phyloP scores from a whole-genome alignment of 2,113 vertebrate genomes.

The Tinamus guttatus region DNA sequence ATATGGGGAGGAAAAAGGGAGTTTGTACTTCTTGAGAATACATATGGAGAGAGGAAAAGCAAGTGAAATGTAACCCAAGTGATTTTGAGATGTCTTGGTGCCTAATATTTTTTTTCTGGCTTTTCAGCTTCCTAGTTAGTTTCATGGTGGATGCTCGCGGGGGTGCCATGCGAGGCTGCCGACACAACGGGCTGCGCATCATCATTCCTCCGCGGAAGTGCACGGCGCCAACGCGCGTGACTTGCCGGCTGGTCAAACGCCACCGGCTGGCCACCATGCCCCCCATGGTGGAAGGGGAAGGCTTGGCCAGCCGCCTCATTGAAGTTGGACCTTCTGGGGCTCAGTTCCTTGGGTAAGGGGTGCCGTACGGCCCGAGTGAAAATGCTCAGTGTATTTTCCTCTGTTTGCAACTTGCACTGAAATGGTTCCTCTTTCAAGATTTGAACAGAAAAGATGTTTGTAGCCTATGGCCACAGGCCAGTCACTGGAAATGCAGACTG shows the following conservation, averaged over 20 bases:
- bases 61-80: neutral
- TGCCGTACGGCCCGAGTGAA: neutral
- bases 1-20: neutral
- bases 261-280: conserved; percentile 97
- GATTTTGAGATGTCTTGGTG: fast-evolving
- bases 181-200: conserved; percentile 94
- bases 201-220: conserved; percentile 96
- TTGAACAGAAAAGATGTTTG: neutral
- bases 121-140: conserved; percentile 95
- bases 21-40: conserved; percentile 17
- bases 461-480: fast-evolving
- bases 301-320: conserved; percentile 92
- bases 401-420: neutral
- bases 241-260: conserved; percentile 95
- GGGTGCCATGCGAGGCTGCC: conserved; percentile 95
- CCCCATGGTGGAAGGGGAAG: conserved; percentile 96
- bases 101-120: conserved; percentile 1
- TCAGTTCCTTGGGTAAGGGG: conserved; percentile 97
- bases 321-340: conserved; percentile 97
- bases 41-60: neutral
- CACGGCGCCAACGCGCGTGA: conserved; percentile 93
- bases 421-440: neutral
- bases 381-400: fast-evolving
- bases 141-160: conserved; percentile 99
- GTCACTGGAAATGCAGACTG: neutral